Percentiles rank a stretch among this genome's conserved stretches.
phyloP scores from a whole-genome alignment of 2,113 vertebrate species.

The Sinocyclocheilus anshuiensis region DNA sequence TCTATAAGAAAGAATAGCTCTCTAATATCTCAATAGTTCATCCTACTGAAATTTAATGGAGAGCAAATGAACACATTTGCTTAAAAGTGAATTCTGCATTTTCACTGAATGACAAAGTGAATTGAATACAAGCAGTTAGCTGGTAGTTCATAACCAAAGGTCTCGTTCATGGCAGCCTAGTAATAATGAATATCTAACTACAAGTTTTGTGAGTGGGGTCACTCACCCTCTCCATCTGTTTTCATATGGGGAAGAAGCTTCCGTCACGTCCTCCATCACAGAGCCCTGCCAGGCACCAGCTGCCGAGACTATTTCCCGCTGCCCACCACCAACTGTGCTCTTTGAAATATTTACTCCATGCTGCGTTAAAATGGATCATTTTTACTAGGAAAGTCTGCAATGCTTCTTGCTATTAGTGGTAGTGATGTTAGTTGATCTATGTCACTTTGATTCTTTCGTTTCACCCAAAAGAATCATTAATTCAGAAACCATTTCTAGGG shows the following conservation, averaged over 20 bases:
- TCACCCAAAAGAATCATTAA: background rate
- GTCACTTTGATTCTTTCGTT: background rate
- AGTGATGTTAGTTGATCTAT: background rate
- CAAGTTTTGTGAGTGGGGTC: conserved; percentile 33
- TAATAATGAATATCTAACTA: conserved; percentile 26
- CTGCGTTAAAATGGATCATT: conserved; percentile 48
- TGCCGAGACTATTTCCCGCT: conserved; percentile 76
- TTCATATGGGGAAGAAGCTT: conserved; percentile 7
- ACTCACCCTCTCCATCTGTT: conserved; percentile 52
- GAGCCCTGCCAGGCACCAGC: conserved; percentile 71
- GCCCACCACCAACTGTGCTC: conserved; percentile 71
- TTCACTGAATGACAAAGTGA: background rate
- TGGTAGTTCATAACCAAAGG: background rate
- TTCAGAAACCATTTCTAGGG: background rate
- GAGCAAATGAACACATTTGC: background rate
- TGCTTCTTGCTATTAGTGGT: conserved; percentile 9
- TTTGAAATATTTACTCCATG: conserved; percentile 74
- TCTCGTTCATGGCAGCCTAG: conserved; percentile 10
- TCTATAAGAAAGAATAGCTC: background rate
- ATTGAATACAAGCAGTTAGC: background rate
- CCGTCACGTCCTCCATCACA: background rate
- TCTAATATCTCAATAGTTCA: background rate
- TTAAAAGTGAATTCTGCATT: background rate
- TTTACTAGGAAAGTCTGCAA: conserved; percentile 52
- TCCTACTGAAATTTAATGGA: background rate